Percentiles rank a stretch among this genome's conserved stretches.
phyloP scores from a whole-genome alignment of 2,113 vertebrate genomes.

The Chionomys nivalis region DNA sequence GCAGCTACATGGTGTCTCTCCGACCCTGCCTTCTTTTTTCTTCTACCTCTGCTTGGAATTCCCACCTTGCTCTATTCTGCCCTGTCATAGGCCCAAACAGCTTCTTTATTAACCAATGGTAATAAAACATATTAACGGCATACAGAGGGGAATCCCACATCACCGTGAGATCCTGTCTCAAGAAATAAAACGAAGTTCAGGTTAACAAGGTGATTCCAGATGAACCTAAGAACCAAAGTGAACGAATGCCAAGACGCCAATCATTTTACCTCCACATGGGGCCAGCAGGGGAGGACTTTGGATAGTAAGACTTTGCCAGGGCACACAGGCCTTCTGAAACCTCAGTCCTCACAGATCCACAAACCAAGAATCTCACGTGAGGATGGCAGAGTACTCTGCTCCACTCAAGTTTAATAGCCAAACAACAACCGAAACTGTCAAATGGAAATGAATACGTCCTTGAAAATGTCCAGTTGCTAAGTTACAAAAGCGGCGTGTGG shows the following conservation, averaged over 20 bases:
- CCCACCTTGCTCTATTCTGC: too few species aligned
- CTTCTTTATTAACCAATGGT: too few species aligned
- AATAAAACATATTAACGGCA: too few species aligned
- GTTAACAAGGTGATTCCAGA: neutral
- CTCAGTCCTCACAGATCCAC: neutral
- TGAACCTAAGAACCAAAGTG: neutral
- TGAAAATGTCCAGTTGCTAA: constrained; percentile 69
- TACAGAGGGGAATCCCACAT: too few species aligned
- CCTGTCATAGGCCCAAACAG: too few species aligned
- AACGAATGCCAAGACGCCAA: neutral
- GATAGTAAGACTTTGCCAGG: neutral
- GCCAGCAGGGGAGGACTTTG: too few species aligned
- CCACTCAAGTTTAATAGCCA: constrained; percentile 40
- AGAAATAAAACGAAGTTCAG: neutral
- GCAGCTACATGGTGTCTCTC: too few species aligned
- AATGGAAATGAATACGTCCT: constrained; percentile 58
- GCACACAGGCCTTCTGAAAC: too few species aligned
- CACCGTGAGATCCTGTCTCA: neutral
- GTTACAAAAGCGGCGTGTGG: constrained; percentile 21
- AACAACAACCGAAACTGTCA: constrained; percentile 51
- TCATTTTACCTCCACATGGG: fast-evolving
- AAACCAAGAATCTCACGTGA: neutral
- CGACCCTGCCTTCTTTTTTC: too few species aligned
- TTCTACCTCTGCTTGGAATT: too few species aligned
- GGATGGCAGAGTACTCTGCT: neutral